Base-by-base conservation (phyloP, 2,113 vertebrate species). In the Lates calcarifer region DNA sequence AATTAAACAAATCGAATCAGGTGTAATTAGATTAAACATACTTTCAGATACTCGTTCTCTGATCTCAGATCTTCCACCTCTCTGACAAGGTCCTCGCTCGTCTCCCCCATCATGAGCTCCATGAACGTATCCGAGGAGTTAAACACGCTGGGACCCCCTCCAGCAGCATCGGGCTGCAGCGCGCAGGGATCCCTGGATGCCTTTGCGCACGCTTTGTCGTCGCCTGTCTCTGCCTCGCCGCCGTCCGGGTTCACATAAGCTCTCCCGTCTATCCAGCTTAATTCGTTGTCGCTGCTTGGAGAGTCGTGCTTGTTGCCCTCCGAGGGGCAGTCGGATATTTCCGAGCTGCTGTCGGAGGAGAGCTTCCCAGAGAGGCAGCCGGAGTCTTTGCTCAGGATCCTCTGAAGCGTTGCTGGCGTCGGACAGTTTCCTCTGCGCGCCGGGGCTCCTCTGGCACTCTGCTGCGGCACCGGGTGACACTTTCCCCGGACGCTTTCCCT, bases 41-140 rank as follows among this genome's bases (percentile, higher is more conserved):
- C 98, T 96, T 98, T 99, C 79, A 99, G 95, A 93, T 99, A 99
- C 92, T 98, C 98, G 91, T 99, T 99, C 93, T 99, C 98, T 1
- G 98, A 98, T 89, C 97, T 96, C 85, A 99, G 79, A 67, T 99
- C 98, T n/a, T 99, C 97, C 87, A 98, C 93, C 85, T 99, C 98
- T 3, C 96, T 94, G 75, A 96, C 73, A 11, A 98, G 94, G 55
- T 97, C 95, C 11, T 97, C 96, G 0, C 94, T 95, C 47, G 95
- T 94, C 15, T 92, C 90, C 28, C 81, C 93, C 95, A 93, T 98
- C 95, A 95, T 95, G 78, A 97, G 88, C 82, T 97, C 96, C 87
- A 90, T 76, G 17, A 86, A 83, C 0, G 58, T 20, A 37, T 81
- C 91, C 0, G 88, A 26, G 2, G 89, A 77, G 56, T 65, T 55